These are phyloP conservation scores for Drosophila rufa DNA, from an alignment of 1,140 invertebrate genomes.

Conservation along the genomic window DNA sequence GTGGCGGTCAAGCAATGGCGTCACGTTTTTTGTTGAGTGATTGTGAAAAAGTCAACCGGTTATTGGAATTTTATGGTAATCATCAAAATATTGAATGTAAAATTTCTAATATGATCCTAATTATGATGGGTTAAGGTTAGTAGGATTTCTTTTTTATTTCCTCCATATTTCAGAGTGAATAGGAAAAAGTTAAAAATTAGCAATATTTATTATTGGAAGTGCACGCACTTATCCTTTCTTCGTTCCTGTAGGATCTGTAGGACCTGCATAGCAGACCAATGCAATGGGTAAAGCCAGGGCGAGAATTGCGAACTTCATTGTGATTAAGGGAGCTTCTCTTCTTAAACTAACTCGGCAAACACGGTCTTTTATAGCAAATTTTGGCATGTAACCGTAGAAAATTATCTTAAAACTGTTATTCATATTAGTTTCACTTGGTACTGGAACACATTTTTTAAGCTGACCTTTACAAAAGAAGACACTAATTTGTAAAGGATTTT, in stretches of 20 bases:
- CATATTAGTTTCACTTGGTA: not conserved
- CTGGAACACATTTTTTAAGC: not conserved
- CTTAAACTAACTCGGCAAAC: not conserved
- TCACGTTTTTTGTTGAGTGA: not conserved
- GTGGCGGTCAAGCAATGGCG: not conserved
- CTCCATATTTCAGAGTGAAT: too few relatives aligned
- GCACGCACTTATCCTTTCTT: not conserved
- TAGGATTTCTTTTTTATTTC: too few relatives aligned
- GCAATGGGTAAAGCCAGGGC: too few relatives aligned
- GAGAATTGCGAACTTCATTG: too few relatives aligned
- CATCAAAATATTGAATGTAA: too few relatives aligned
- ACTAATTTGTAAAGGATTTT: not conserved
- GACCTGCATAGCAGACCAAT: too few relatives aligned
- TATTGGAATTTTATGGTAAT: too few relatives aligned
- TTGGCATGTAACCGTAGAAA: not conserved
- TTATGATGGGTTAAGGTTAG: too few relatives aligned
- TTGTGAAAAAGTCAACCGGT: not conserved
- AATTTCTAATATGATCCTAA: too few relatives aligned
- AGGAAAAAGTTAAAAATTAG: too few relatives aligned
- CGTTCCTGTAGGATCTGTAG: not conserved
- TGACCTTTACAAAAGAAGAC: not conserved
- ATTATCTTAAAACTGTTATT: not conserved
- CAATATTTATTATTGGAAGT: too few relatives aligned
- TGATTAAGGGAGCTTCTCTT: not conserved
- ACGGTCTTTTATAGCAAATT: not conserved